These are phyloP conservation scores for Arvicanthis niloticus DNA, from an alignment of 2,113 vertebrate genomes.

Conservation along the genomic window DNA sequence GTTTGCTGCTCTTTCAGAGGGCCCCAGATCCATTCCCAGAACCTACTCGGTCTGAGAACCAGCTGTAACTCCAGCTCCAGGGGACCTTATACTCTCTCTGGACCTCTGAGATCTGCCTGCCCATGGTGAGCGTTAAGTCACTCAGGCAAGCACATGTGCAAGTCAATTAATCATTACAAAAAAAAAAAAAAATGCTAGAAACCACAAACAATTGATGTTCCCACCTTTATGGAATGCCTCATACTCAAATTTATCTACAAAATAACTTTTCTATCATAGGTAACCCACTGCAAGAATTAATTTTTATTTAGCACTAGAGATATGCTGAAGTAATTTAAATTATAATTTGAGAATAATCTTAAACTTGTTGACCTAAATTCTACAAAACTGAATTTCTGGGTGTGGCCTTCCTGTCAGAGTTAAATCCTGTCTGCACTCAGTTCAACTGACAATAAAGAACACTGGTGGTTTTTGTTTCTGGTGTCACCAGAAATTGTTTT, in stretches of 20 bases:
- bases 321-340: constrained; percentile 3
- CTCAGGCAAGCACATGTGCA: not conserved
- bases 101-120: not conserved
- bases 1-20: not conserved
- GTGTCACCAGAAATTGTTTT: constrained; percentile 49
- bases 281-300: not conserved
- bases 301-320: constrained; percentile 37
- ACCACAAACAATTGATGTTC: not conserved
- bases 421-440: not conserved
- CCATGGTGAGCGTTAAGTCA: too few species aligned
- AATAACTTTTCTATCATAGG: not conserved
- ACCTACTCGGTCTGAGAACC: not conserved
- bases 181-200: too few species aligned
- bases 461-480: constrained; percentile 38
- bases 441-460: constrained; percentile 60
- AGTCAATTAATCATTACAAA: not conserved
- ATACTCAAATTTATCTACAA: not conserved
- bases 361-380: not conserved
- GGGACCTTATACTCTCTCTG: not conserved
- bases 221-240: not conserved
- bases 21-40: not conserved
- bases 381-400: not conserved
- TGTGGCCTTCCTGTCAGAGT: not conserved
- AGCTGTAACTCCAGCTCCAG: not conserved
- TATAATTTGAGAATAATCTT: not conserved